Evolutionary conservation across 2,888 invertebrate genomes (phyloP).

Genomic region (Epinotia bilunana): DNA sequence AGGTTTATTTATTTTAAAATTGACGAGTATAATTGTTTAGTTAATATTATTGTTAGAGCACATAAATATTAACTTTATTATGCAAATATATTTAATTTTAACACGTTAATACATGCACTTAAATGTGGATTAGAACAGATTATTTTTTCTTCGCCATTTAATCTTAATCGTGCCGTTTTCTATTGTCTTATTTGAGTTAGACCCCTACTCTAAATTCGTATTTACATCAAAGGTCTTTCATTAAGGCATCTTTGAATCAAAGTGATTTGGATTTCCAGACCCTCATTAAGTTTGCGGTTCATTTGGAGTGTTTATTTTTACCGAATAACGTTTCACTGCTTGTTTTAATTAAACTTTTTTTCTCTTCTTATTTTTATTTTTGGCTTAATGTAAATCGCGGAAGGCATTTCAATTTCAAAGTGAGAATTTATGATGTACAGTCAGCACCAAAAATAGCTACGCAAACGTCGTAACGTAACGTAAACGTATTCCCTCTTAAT

Average conservation of each 20-base stretch:
- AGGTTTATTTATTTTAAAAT: neutral
- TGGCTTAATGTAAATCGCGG: too few species aligned
- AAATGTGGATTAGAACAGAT: neutral
- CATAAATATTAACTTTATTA: too few species aligned
- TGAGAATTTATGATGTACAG: too few species aligned
- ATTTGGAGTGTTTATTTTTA: constrained; percentile 33
- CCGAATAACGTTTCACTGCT: constrained; percentile 3
- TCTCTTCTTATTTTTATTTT: neutral
- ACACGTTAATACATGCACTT: too few species aligned
- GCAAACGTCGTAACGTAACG: too few species aligned
- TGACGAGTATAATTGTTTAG: too few species aligned
- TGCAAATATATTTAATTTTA: too few species aligned
- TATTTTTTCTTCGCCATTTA: neutral
- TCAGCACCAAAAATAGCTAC: too few species aligned
- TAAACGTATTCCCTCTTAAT: too few species aligned
- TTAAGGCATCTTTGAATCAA: constrained; percentile 36
- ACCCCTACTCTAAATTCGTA: constrained; percentile 29
- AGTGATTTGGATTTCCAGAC: constrained; percentile 31
- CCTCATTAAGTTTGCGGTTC: constrained; percentile 23
- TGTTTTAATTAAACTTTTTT: constrained; percentile 6
- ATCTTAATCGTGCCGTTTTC: constrained; percentile 8
- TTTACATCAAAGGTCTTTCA: constrained; percentile 36
- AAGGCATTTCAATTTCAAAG: neutral
- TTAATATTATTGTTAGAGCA: too few species aligned
- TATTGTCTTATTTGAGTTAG: constrained; percentile 31